Evolutionary conservation across 1,140 invertebrate species (phyloP), one percentile per base, ranked within the genome.

Genomic region (Nasonia longicornis): DNA sequence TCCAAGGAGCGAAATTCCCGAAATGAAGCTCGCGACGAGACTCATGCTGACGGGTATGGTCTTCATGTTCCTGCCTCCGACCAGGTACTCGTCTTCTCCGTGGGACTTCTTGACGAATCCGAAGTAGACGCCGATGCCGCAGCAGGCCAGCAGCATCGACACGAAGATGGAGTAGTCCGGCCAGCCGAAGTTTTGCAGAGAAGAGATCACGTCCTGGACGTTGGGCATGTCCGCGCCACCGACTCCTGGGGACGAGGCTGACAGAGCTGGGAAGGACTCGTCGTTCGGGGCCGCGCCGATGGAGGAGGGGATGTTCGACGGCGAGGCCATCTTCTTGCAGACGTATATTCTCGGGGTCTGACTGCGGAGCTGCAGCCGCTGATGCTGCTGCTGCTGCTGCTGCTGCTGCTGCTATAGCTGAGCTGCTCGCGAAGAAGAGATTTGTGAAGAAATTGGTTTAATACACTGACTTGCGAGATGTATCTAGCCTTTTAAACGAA

Each of bases 11-110:
- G 95, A 95, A 77, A 96, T 91, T 2, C 90, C 90, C 0, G 91
- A 91, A 67, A 91, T 87, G 64, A 89, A 95, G 92, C 94, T 95
- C 29, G 96, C 95, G 82, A 96, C 93, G 1, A 97, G 89, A 12
- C 96, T 97, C 91, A 97, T 93, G 82, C 95, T 94, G 16, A 97
- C 94, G 0, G 96, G 96, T 83, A 96, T 92, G 10, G 95, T 91
- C 71, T 93, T 93, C 96, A 98, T 96, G 82, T 95, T 94, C 82
- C 95, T 92, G 10, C 96, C 96, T 1, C 96, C 96, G 83, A 97
- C 94, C 26, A 98, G 90, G 87, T 97, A 98, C 83, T 97, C 95
- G 12, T 92, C 87, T 72, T 94, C 93, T 0, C 93, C 93, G 38
- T 92, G 92, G 66, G 94, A 93, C 67, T 94, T 93, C 73, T 94